A percentile compares a stretch with the other conserved stretches of the same genome.
Evolutionary conservation across 2,888 invertebrate species (phyloP).

Genomic region (Leistus spinibarbis): DNA sequence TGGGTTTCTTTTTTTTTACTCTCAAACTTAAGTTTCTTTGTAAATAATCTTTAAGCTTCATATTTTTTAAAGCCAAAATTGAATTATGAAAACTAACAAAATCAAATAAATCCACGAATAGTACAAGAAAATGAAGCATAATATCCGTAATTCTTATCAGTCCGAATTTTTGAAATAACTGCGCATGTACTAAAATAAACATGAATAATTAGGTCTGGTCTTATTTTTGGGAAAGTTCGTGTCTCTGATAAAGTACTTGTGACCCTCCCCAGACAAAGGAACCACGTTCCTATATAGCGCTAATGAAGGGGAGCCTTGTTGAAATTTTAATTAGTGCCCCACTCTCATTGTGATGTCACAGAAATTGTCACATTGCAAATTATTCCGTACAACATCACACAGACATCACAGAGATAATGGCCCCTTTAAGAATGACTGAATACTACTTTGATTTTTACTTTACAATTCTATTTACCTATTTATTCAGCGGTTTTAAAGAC

Average conservation of each 20-base stretch:
- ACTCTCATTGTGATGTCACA: constrained; percentile 28
- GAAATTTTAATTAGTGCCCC: constrained; percentile 33
- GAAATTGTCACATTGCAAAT: background rate
- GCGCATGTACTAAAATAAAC: constrained; percentile 13
- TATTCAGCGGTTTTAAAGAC: too few species aligned
- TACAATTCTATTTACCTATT: background rate
- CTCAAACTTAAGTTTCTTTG: too few species aligned
- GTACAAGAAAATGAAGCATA: too few species aligned
- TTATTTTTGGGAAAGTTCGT: constrained; percentile 6
- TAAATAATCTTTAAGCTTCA: too few species aligned
- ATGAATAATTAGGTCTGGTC: constrained; percentile 1
- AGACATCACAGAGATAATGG: background rate
- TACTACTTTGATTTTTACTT: background rate
- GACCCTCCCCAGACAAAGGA: constrained; percentile 25
- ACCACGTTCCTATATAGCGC: constrained; percentile 22
- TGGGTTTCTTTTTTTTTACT: too few species aligned
- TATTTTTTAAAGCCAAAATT: too few species aligned
- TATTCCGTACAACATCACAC: background rate
- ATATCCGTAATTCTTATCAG: background rate
- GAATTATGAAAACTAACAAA: too few species aligned
- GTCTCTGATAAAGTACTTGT: background rate
- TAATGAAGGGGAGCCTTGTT: constrained; percentile 30
- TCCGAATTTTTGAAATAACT: background rate
- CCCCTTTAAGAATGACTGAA: background rate
- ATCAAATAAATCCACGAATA: too few species aligned